These are phyloP conservation scores for Meteorus sp. DNA, from an alignment of 1,140 invertebrate species.

Conservation along the genomic window DNA sequence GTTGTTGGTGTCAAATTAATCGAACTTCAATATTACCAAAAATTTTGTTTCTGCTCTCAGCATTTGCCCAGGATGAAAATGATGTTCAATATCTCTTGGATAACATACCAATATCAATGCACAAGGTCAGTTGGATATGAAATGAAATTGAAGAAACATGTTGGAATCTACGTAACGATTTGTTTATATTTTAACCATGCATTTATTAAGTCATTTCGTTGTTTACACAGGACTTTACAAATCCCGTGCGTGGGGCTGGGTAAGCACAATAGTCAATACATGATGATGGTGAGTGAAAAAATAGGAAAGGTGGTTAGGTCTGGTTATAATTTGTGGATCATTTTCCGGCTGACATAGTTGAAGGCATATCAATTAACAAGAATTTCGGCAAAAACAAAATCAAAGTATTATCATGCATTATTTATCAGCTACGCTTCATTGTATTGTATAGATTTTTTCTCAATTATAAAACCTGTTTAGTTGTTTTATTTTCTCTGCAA, in stretches of 20 bases:
- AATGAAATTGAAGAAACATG: slow-evolving; percentile 15
- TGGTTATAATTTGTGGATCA: neutral
- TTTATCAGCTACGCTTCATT: too few species aligned
- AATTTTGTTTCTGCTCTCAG: slow-evolving; percentile 47
- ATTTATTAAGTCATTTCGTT: too few species aligned
- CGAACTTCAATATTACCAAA: slow-evolving; percentile 40
- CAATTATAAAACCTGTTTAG: too few species aligned
- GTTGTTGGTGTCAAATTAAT: slow-evolving; percentile 15
- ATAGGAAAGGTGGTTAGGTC: slow-evolving; percentile 36
- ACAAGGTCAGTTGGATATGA: slow-evolving; percentile 55
- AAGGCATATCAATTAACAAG: too few species aligned
- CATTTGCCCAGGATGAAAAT: slow-evolving; percentile 71
- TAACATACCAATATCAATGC: slow-evolving; percentile 62
- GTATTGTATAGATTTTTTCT: too few species aligned
- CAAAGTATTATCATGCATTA: too few species aligned
- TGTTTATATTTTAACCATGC: too few species aligned
- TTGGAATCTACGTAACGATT: too few species aligned
- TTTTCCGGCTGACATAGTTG: too few species aligned
- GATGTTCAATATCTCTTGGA: slow-evolving; percentile 70
- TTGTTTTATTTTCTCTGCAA: too few species aligned
- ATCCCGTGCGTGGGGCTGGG: slow-evolving; percentile 30
- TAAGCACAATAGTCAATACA: slow-evolving; percentile 40
- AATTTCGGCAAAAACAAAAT: too few species aligned
- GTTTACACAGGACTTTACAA: slow-evolving; percentile 8
- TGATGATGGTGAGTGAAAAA: slow-evolving; percentile 38